Conservation (phyloP, 2,113 vertebrate genomes). For the Mus spicilegus region DNA sequence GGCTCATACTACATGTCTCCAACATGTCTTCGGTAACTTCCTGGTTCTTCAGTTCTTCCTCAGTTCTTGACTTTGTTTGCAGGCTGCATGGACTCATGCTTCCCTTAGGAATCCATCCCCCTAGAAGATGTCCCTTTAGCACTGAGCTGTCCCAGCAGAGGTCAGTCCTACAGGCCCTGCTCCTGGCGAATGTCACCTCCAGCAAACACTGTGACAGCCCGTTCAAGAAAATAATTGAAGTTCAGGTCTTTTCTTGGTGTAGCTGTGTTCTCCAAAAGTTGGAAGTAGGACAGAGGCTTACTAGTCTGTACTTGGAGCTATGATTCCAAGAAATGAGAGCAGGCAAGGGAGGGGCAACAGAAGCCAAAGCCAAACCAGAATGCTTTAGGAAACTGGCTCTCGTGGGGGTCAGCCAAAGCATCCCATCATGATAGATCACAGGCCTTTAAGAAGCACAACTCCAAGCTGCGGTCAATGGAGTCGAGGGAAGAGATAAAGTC, state of each 20-base stretch:
- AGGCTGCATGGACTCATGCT: not conserved
- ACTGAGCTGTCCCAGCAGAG: not conserved
- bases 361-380: not conserved
- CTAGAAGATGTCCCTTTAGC: not conserved
- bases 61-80: accelerated
- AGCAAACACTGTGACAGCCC: not conserved
- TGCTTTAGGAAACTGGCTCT: not conserved
- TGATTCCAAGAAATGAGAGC: not conserved
- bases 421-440: accelerated
- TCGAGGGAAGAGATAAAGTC: not conserved
- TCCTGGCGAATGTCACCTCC: not conserved
- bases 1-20: not conserved
- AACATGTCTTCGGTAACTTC: not conserved
- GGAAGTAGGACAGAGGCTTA: not conserved
- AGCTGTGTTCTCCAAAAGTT: not conserved
- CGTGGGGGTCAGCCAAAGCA: not conserved
- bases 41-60: not conserved
- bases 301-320: not conserved
- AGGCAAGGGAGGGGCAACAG: not conserved
- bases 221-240: not conserved
- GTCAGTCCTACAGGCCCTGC: not conserved
- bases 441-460: not conserved
- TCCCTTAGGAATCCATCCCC: not conserved
- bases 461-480: not conserved
- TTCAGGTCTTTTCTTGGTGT: not conserved